Evolutionary conservation across 2,797 vertebrate species (phyloP).

Genomic region (Premnoplex brunnescens): DNA sequence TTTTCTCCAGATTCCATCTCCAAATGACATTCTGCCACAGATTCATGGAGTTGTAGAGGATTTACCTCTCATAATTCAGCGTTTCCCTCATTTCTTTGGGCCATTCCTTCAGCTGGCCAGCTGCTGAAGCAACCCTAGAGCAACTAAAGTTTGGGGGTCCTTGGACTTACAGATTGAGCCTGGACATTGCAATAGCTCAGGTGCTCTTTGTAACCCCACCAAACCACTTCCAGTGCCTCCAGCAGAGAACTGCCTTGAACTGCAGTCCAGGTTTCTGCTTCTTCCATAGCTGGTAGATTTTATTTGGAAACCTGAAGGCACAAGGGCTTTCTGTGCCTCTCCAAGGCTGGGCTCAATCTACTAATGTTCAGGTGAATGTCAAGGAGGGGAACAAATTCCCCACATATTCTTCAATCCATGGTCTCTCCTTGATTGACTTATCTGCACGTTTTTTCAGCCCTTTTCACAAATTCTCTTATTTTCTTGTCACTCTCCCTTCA

Average conservation of each 20-base stretch:
- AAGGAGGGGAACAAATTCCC: neutral
- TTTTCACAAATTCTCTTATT: neutral
- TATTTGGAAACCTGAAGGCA: neutral
- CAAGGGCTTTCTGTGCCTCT: neutral
- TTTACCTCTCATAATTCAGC: neutral
- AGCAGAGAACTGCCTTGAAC: neutral
- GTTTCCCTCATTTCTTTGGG: neutral
- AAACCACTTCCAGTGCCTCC: neutral
- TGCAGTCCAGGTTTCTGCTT: neutral
- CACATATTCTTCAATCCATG: neutral
- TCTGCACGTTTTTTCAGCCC: neutral
- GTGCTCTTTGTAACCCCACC: neutral
- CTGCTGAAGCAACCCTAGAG: neutral
- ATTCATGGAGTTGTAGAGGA: neutral
- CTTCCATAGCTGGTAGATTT: neutral
- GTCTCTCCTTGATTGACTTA: neutral
- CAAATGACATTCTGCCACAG: neutral
- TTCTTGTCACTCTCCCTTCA: neutral
- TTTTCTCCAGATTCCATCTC: neutral
- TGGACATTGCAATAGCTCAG: neutral
- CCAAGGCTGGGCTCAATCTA: neutral
- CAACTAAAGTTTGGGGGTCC: neutral
- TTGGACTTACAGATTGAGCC: neutral
- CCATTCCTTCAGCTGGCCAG: neutral
- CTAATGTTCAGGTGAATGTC: neutral